Conservation (phyloP, 2,113 vertebrate genomes). For the Vombatus ursinus region DNA sequence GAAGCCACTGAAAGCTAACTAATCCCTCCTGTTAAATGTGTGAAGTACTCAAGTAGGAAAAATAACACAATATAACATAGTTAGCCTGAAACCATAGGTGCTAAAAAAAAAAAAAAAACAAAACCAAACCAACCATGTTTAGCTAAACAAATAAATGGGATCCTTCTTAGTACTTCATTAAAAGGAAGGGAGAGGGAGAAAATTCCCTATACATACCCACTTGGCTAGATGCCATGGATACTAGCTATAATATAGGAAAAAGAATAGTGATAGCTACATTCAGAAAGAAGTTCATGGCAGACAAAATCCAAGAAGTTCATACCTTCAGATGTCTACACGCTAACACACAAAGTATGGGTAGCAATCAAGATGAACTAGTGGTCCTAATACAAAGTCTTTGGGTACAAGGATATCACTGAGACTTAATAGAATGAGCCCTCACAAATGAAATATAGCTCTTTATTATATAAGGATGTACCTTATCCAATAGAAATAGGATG, state of each 20-base stretch:
- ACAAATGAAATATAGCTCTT: neutral
- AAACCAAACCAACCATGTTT: slow-evolving; percentile 56
- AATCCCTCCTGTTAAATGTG: slow-evolving; percentile 83
- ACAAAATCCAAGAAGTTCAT: neutral
- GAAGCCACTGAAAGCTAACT: slow-evolving; percentile 74
- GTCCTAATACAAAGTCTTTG: neutral
- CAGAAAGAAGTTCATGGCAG: neutral
- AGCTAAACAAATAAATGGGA: slow-evolving; percentile 82
- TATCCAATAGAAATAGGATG: too few relatives aligned
- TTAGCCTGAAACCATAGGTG: slow-evolving; percentile 81
- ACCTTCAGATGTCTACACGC: neutral
- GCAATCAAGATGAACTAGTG: neutral
- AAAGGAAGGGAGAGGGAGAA: neutral
- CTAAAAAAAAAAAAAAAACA: slow-evolving; percentile 66
- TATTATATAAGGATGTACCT: too few relatives aligned
- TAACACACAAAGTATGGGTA: neutral
- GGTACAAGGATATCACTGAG: neutral
- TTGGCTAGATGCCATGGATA: neutral
- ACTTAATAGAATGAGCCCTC: neutral
- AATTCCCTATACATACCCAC: too few relatives aligned
- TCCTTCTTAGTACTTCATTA: slow-evolving; percentile 50
- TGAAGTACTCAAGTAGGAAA: slow-evolving; percentile 83
- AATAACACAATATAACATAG: slow-evolving; percentile 81
- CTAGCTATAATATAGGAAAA: neutral
- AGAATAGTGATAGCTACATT: neutral